Base-by-base conservation (phyloP, 2,797 vertebrate species). In the Scleropages formosus region DNA sequence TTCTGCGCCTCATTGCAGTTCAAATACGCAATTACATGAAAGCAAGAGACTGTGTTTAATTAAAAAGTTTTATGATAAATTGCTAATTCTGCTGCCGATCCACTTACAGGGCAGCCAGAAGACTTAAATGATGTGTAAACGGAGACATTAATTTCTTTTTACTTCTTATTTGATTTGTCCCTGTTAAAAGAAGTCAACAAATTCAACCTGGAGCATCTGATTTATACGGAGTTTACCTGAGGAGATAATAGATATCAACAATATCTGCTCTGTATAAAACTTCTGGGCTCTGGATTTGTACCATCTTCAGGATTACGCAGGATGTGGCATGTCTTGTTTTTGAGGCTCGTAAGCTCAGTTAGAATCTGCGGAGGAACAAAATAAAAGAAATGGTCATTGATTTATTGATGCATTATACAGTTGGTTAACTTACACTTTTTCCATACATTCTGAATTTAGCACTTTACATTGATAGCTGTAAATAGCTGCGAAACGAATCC, bases 91-190 rank as follows among this genome's bases (percentile, higher is more conserved):
- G 22, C 47, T 49, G 66, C n/a, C 46, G 49, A 53, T 70, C 22
- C 27, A 20, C 24, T 70, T 49, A 8, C 49, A 31, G 49, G 53
- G 53, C 70, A 69, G 53, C 69, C 53, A 56, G 13, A 13, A 56
- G 22, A 70, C 51, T 53, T 31, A 27, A 13, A 49, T 51, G 53
- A 70, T 56, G 49, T 56, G 47, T n/a, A 53, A 70, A 70, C 27
- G 18, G 20, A 53, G 22, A 11, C 12, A 47, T 68, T 68, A 16
- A 70, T 70, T 27, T 70, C 53, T 47, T 22, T 27, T 56, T 49
- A 53, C 27, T 16, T 7, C 9, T 18, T 56, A 3, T 12, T 56
- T 56, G 9, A 1, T 1, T 18, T 12, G 18, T 56, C 11, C 22
- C n/a, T 70, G 56, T 70, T 70, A 6, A 47, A 70, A 46, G 56